Conservation (phyloP, 1,140 invertebrate genomes). For the Xylocopa sonorina region DNA sequence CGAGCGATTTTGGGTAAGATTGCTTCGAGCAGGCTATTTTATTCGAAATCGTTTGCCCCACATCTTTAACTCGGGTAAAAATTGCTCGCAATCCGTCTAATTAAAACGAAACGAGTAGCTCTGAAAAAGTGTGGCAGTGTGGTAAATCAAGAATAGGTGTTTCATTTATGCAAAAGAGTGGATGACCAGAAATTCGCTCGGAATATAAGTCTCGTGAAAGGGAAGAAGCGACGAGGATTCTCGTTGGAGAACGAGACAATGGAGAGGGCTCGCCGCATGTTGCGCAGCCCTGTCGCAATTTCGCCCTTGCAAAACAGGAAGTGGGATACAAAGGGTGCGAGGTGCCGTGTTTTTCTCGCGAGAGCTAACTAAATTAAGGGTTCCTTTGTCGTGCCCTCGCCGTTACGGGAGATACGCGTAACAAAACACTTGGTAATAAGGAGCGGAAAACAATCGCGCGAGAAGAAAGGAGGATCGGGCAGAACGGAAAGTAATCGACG, state of each 20-base stretch:
- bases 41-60: too few relatives aligned
- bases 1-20: too few relatives aligned
- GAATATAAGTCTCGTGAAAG: slow-evolving; percentile 18
- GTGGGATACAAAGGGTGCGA: slow-evolving; percentile 18
- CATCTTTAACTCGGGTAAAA: too few relatives aligned
- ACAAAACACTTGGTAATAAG: neutral
- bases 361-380: slow-evolving; percentile 24
- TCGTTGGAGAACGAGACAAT: slow-evolving; percentile 34
- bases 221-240: slow-evolving; percentile 55
- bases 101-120: neutral
- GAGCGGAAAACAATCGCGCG: neutral
- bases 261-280: slow-evolving; percentile 9
- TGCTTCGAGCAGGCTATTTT: too few relatives aligned
- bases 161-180: neutral
- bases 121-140: too few relatives aligned
- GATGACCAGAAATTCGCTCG: slow-evolving; percentile 29
- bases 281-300: slow-evolving; percentile 19
- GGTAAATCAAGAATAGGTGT: neutral
- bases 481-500: too few relatives aligned
- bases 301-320: slow-evolving; percentile 25
- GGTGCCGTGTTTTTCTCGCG: neutral
- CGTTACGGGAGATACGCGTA: neutral
- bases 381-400: slow-evolving; percentile 11
- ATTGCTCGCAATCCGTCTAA: too few relatives aligned
- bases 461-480: neutral